Percentiles rank a stretch among this genome's conserved stretches.
Conservation (phyloP, 2,888 invertebrate genomes). For the Rhodophaea formosa region DNA sequence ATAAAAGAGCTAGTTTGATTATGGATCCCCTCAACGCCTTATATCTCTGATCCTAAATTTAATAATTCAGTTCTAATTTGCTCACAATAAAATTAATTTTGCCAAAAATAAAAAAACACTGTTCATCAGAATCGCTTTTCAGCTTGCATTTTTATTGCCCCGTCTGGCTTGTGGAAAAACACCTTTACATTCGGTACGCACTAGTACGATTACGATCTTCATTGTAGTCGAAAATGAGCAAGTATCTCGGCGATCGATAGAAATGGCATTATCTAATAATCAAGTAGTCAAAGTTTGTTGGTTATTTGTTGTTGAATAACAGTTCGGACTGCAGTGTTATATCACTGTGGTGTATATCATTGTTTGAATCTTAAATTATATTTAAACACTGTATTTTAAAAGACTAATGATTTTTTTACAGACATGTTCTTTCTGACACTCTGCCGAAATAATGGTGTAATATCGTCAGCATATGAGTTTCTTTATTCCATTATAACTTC, state of each 20-base stretch:
- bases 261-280: slow-evolving; percentile 1
- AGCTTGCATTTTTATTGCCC: not conserved
- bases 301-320: slow-evolving; percentile 3
- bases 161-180: not conserved
- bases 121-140: not conserved
- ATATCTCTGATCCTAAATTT: no score
- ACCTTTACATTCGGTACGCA: not conserved
- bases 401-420: no score
- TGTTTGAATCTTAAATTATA: not conserved
- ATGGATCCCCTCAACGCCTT: no score
- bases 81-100: no score
- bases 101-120: not conserved
- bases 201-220: slow-evolving; percentile 3
- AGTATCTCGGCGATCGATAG: slow-evolving; percentile 1
- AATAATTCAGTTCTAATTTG: no score
- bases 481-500: no score
- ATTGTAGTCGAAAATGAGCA: not conserved
- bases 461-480: no score
- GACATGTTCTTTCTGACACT: no score
- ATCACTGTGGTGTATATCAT: slow-evolving; percentile 1
- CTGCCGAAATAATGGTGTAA: no score
- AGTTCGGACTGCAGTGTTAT: not conserved
- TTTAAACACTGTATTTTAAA: no score
- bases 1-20: no score
- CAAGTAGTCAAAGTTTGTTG: not conserved